These are phyloP conservation scores for Mesitornis unicolor DNA, from an alignment of 2,113 vertebrate genomes.

Conservation along the genomic window DNA sequence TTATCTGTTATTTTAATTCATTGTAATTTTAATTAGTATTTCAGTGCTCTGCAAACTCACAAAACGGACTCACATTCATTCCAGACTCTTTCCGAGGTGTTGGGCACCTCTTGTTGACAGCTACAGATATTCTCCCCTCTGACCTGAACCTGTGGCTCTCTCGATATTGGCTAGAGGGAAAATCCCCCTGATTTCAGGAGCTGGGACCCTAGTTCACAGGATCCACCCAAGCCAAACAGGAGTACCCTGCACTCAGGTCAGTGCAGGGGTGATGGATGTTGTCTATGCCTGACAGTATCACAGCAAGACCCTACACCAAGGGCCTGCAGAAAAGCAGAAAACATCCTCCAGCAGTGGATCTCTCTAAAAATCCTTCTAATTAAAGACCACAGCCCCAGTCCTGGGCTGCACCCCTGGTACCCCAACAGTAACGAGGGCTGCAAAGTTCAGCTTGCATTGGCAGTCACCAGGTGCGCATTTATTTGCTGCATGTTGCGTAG, in stretches of 20 bases:
- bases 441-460: not conserved
- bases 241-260: not conserved
- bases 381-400: not conserved
- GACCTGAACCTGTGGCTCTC: not conserved
- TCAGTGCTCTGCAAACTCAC: not conserved
- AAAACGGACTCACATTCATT: not conserved
- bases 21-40: not conserved
- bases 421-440: not conserved
- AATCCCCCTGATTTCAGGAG: not conserved
- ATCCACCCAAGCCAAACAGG: not conserved
- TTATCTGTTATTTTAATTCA: not conserved
- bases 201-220: not conserved
- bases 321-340: not conserved
- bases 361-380: not conserved
- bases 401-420: not conserved
- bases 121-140: not conserved
- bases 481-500: not conserved
- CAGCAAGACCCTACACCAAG: not conserved
- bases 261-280: not conserved
- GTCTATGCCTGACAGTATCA: not conserved
- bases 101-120: not conserved
- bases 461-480: not conserved
- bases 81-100: not conserved
- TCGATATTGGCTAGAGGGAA: not conserved
- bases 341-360: too few relatives aligned